Conservation (phyloP, 1,140 invertebrate species). For the Episyrphus balteatus region DNA sequence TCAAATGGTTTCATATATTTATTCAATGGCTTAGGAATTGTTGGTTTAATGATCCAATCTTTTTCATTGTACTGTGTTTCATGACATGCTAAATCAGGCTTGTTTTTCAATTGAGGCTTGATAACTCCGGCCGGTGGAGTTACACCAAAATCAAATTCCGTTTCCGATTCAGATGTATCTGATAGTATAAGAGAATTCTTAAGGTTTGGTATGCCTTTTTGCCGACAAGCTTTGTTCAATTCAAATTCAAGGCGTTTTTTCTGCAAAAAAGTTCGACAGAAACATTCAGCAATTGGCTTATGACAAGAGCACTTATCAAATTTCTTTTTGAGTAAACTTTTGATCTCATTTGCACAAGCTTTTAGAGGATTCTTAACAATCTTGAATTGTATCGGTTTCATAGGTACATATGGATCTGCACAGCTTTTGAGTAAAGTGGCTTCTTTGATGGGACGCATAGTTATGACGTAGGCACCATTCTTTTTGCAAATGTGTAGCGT, state of each 20-base stretch:
- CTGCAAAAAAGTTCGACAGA: conserved; percentile 28
- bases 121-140: conserved; percentile 31
- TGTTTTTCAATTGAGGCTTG: conserved; percentile 18
- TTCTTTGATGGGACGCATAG: conserved; percentile 25
- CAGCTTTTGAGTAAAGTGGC: conserved; percentile 5
- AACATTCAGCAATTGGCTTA: conserved; percentile 20
- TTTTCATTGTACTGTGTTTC: conserved; percentile 26
- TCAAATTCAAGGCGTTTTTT: conserved; percentile 20
- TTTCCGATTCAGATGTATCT: conserved; percentile 27
- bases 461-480: conserved; percentile 26
- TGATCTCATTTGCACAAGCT: conserved; percentile 18
- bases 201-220: conserved; percentile 10
- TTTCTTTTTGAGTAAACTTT: conserved; percentile 23
- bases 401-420: conserved; percentile 26
- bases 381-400: conserved; percentile 30
- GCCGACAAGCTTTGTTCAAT: conserved; percentile 15
- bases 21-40: conserved; percentile 20
- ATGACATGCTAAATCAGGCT: conserved; percentile 10
- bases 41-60: conserved; percentile 20
- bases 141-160: conserved; percentile 29
- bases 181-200: conserved; percentile 17
- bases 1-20: too few species aligned
- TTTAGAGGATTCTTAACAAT: conserved; percentile 20
- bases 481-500: conserved; percentile 31
- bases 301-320: conserved; percentile 29